Evolutionary conservation across 2,113 vertebrate genomes (phyloP), one percentile per base, ranked within the genome.

Genomic region (Condylura cristata): DNA sequence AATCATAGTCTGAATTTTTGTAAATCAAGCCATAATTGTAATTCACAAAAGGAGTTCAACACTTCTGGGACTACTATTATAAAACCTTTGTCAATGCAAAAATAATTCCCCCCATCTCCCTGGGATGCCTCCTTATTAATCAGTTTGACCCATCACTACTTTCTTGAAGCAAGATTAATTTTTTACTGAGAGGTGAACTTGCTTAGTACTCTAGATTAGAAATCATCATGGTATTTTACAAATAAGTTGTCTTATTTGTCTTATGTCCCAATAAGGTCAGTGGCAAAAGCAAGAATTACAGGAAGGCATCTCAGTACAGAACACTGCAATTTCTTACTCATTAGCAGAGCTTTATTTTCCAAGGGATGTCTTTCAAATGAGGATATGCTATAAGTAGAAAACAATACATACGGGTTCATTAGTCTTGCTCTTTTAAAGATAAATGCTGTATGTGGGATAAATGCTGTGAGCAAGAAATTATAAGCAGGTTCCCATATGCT

Each of bases 391-490:
- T 95, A 97, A 97, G 96, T 95, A 95, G 95, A 97, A 96, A 97
- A 97, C 96, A 97, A 97, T 97, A 95, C 96, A 97, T 96, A 96
- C 93, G 93, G 93, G 94, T 97, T 96, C 96, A 96, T 97, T 97
- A 97, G 95, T 97, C 96, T 97, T 97, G 96, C 95, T 97, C 97
- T 97, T 97, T 97, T 97, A 97, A 96, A 97, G 97, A 97, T 97
- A 96, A 97, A 97, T 96, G 94, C 91, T 97, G 96, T 96, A 97
- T 95, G 95, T 97, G 95, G 97, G 96, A 96, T 95, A 97, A 97
- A 96, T 95, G 93, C 95, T 96, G 96, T 97, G 96, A 95, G 94
- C 93, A 95, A 97, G 96, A 97, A 97, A 97, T 97, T 97, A 96
- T 91, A 96, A 97, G 96, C 97, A 97, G 96, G 95, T 96, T 96